Base-by-base conservation (phyloP, 2,888 invertebrate species). In the Germaria angustata region DNA sequence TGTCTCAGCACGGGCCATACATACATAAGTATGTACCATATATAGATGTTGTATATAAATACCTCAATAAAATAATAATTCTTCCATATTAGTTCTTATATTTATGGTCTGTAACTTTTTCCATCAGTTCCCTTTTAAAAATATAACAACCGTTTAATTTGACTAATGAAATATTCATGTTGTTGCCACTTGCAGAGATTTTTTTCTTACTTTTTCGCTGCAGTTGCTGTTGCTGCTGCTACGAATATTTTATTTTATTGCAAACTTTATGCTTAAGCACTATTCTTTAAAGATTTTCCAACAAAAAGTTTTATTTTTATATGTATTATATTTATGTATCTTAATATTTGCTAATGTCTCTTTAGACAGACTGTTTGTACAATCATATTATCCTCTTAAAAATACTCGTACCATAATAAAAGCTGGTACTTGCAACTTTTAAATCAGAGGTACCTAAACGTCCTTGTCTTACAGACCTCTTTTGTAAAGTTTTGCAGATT, bases 151-250 rank as follows among this genome's bases (percentile, higher is more conserved):
- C 72, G 63, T 77, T 69, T 75, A 73, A 79, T 80, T 79, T 82
- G n/a, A 55, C 82, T 80, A 76, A 82, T 80, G 71, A 82, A 75
- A 75, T 66, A 82, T 80, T 44, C 75, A 75, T 82, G 75, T 82
- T 79, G 51, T 57, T 79, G 65, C 75, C 68, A 82, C 63, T 82
- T 79, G 51, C 36, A 63, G 46, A 41, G 9, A 51, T 49, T 59
- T 32, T 61, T 68, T 63, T 55, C 9, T 2, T 63, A 46, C 9
- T 2, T 15, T 51, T 5, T 15, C n/a, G 57, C 39, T 15, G 8
- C 53, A 3, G 28, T 20, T 15, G 28, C 15, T 63, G n/a, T 9
- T 34, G 44, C 17, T 44, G 13, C 24, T 51, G 3, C 22, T 36
- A 3, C 22, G 7, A 66, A n/a, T 7, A 39, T 65, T 65, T 34